These are phyloP conservation scores for Plagiodera versicolora DNA, from an alignment of 2,888 invertebrate genomes.

Conservation along the genomic window DNA sequence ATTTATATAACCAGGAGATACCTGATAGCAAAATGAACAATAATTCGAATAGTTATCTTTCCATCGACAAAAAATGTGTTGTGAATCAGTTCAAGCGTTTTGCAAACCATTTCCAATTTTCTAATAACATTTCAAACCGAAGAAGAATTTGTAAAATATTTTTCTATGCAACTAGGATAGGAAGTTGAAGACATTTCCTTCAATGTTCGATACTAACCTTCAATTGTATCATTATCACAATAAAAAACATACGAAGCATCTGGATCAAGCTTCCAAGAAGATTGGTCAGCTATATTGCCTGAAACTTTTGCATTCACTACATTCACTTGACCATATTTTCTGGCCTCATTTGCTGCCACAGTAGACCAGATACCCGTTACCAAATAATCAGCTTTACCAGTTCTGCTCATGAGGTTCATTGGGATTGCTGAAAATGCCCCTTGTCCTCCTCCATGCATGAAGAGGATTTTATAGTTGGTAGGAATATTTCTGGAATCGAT, in stretches of 20 bases:
- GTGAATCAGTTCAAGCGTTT: too few relatives aligned
- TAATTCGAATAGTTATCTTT: too few relatives aligned
- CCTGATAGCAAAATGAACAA: too few relatives aligned
- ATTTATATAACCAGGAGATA: too few relatives aligned
- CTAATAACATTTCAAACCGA: too few relatives aligned
- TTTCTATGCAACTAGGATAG: too few relatives aligned
- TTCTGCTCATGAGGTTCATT: slow-evolving; percentile 80
- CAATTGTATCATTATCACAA: slow-evolving; percentile 97
- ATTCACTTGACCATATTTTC: slow-evolving; percentile 90
- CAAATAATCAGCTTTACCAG: slow-evolving; percentile 82
- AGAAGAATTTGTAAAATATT: too few relatives aligned
- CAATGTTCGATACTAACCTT: slow-evolving; percentile 66
- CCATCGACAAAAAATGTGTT: too few relatives aligned
- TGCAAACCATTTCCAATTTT: too few relatives aligned
- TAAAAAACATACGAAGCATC: slow-evolving; percentile 96
- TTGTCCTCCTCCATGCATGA: slow-evolving; percentile 96
- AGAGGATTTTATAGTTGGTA: slow-evolving; percentile 86
- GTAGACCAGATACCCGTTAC: slow-evolving; percentile 92
- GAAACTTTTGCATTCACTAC: slow-evolving; percentile 77
- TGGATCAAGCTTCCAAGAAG: slow-evolving; percentile 80
- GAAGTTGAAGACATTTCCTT: too few relatives aligned
- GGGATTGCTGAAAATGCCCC: slow-evolving; percentile 94
- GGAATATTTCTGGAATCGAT: slow-evolving; percentile 75
- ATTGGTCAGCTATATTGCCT: slow-evolving; percentile 72
- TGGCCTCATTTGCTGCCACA: slow-evolving; percentile 93